These are phyloP conservation scores for Adelosebastes latens DNA, from an alignment of 2,797 vertebrate genomes.

Conservation along the genomic window DNA sequence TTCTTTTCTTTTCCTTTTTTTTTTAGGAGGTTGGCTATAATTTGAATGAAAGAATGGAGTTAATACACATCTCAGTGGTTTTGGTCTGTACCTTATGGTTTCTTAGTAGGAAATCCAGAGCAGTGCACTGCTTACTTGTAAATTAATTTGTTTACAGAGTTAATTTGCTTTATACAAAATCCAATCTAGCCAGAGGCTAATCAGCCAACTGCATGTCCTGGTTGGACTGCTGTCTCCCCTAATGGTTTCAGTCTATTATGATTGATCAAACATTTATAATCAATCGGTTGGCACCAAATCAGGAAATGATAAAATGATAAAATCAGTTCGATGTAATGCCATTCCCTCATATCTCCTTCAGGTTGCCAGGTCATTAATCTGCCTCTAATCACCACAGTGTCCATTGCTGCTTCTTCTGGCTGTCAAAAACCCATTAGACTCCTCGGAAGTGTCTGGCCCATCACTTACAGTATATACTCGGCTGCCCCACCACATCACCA, in stretches of 20 bases:
- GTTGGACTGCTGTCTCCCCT: conserved; percentile 21
- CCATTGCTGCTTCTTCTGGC: conserved; percentile 21
- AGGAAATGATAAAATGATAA: conserved; percentile 40
- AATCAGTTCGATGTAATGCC: conserved; percentile 20
- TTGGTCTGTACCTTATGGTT: conserved; percentile 56
- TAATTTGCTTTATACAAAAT: conserved; percentile 57
- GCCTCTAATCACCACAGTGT: conserved; percentile 51
- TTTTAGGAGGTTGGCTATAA: background rate
- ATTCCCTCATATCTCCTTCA: conserved; percentile 23
- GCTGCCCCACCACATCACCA: conserved; percentile 27
- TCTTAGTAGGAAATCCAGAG: conserved; percentile 62
- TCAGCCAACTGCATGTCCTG: conserved; percentile 22
- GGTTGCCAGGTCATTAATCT: conserved; percentile 52
- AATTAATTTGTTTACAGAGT: conserved; percentile 66
- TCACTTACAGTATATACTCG: conserved; percentile 25
- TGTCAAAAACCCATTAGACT: conserved; percentile 63
- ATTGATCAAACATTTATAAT: conserved; percentile 54
- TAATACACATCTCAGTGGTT: conserved; percentile 75
- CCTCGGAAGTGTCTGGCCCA: conserved; percentile 29
- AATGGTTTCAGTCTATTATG: conserved; percentile 40
- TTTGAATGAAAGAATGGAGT: conserved; percentile 53
- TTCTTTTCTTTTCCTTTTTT: conserved; percentile 46
- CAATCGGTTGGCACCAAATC: conserved; percentile 38
- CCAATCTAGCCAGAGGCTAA: conserved; percentile 42
- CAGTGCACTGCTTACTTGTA: conserved; percentile 49